phyloP scores from a whole-genome alignment of 2,797 vertebrate species.

The Poeciliopsis gracilis region DNA sequence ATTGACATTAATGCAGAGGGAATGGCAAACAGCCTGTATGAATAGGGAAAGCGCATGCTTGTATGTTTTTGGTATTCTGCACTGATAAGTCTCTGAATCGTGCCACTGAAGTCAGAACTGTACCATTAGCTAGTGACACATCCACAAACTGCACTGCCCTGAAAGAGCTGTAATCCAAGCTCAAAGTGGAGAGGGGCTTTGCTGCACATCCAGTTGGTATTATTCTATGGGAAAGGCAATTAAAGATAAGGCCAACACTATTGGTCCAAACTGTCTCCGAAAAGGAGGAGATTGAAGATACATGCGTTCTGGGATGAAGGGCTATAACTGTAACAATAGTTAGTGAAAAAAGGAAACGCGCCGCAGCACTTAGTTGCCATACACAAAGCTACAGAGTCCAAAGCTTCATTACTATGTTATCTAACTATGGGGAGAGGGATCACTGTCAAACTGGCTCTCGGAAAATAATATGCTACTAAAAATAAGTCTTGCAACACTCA shows the following conservation, averaged over 20 bases:
- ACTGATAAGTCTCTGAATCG: conserved; percentile 73
- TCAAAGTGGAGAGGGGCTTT: conserved; percentile 65
- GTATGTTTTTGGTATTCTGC: conserved; percentile 62
- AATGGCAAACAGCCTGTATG: conserved; percentile 40
- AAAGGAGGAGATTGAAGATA: conserved; percentile 13
- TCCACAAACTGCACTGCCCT: conserved; percentile 46
- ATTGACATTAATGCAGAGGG: conserved; percentile 23
- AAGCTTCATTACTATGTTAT: conserved; percentile 24
- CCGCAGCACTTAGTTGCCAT: not conserved
- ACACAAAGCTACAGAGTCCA: not conserved
- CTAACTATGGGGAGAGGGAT: conserved; percentile 21
- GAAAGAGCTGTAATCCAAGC: conserved; percentile 68
- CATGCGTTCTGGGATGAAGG: conserved; percentile 46
- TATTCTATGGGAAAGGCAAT: conserved; percentile 82
- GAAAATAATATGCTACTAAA: conserved; percentile 53
- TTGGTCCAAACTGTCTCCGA: conserved; percentile 48
- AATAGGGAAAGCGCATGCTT: conserved; percentile 33
- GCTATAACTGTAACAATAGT: conserved; percentile 45
- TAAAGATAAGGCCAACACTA: conserved; percentile 71
- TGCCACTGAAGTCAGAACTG: conserved; percentile 69
- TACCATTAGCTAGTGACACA: conserved; percentile 62
- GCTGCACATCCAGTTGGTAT: conserved; percentile 67
- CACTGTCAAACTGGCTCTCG: conserved; percentile 29
- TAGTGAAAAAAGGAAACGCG: conserved; percentile 15
- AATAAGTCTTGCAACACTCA: conserved; percentile 43